These are phyloP conservation scores for Melanargia galathea DNA, from an alignment of 2,888 invertebrate species.

Conservation along the genomic window DNA sequence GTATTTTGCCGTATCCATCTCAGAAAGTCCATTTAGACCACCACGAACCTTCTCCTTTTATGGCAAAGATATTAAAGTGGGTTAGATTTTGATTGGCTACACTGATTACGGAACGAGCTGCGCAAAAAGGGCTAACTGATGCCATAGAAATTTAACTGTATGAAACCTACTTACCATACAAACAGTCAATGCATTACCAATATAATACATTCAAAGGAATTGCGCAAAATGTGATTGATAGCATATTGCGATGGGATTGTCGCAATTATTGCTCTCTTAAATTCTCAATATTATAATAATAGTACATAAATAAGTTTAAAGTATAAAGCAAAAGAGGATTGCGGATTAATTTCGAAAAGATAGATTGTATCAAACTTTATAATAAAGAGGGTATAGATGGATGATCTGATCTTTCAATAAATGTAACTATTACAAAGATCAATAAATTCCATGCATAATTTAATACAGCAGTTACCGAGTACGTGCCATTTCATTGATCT, in stretches of 20 bases:
- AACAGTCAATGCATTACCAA: constrained; percentile 1
- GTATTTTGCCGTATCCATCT: not conserved
- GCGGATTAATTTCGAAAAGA: too few species aligned
- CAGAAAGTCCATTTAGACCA: constrained; percentile 8
- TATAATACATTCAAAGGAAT: not conserved
- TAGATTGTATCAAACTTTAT: too few species aligned
- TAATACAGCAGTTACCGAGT: not conserved
- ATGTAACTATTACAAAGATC: not conserved
- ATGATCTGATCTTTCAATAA: too few species aligned
- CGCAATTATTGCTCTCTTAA: constrained; percentile 1
- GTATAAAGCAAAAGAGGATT: too few species aligned
- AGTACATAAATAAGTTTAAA: too few species aligned
- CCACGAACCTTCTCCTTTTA: constrained; percentile 12
- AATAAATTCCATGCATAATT: not conserved
- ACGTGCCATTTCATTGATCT: constrained; percentile 13
- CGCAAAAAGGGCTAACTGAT: constrained; percentile 5
- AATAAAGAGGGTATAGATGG: not conserved
- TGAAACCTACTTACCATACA: not conserved
- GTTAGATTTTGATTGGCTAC: constrained; percentile 15
- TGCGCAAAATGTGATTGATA: constrained; percentile 6
- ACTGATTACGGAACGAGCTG: constrained; percentile 3
- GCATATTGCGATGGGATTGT: not conserved
- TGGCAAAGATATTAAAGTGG: constrained; percentile 5
- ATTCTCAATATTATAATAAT: not conserved
- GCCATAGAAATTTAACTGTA: constrained; percentile 9